A percentile compares a stretch with the other conserved stretches of the same genome.
phyloP scores from a whole-genome alignment of 1,140 invertebrate species.

The Heliconius hewitsoni region DNA sequence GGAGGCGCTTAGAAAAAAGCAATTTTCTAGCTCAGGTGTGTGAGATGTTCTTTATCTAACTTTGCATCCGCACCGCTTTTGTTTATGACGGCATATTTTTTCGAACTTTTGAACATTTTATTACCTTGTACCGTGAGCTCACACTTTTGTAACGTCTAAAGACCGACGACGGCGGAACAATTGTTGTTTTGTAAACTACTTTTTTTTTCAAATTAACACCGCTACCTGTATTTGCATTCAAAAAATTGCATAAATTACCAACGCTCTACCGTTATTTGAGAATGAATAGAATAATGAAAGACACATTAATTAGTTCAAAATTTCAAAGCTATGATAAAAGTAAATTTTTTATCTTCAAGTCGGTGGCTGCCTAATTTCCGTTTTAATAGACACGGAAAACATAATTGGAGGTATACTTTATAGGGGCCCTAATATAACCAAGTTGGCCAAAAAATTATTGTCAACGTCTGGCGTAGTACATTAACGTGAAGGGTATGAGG shows the following conservation, averaged over 20 bases:
- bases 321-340: constrained; percentile 39
- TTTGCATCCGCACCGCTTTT: constrained; percentile 79
- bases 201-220: constrained; percentile 56
- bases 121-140: constrained; percentile 70
- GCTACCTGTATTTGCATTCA: constrained; percentile 67
- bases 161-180: constrained; percentile 60
- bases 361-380: constrained; percentile 58
- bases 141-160: constrained; percentile 65
- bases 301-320: constrained; percentile 27
- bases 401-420: constrained; percentile 81
- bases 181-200: constrained; percentile 71
- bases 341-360: constrained; percentile 48
- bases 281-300: constrained; percentile 36
- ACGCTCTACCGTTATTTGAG: constrained; percentile 38
- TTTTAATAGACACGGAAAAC: constrained; percentile 77
- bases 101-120: constrained; percentile 81
- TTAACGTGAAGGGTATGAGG: constrained; percentile 80
- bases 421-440: constrained; percentile 76
- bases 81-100: constrained; percentile 79
- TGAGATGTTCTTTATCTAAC: constrained; percentile 81
- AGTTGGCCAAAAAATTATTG: constrained; percentile 81
- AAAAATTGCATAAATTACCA: constrained; percentile 47
- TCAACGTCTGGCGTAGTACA: constrained; percentile 79
- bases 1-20: constrained; percentile 80
- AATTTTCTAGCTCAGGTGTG: constrained; percentile 81